These are phyloP conservation scores for Heterohyrax brucei DNA, from an alignment of 2,797 vertebrate species.

Conservation along the genomic window DNA sequence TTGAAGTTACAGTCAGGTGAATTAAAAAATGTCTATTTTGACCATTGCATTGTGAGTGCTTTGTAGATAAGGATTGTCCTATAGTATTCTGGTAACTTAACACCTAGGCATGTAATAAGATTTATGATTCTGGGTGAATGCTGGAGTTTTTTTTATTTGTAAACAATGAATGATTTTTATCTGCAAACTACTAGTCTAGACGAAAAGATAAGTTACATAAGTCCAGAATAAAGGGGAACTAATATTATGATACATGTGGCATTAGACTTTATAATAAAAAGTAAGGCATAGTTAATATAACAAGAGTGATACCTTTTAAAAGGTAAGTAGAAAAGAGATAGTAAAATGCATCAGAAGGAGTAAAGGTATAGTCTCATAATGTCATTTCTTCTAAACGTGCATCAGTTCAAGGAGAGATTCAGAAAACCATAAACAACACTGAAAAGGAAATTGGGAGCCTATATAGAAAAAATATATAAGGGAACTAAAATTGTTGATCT, in stretches of 20 bases:
- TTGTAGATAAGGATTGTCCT: slow-evolving; percentile 32
- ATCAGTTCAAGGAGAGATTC: slow-evolving; percentile 35
- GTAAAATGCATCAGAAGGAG: background rate
- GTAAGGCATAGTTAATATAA: slow-evolving; percentile 5
- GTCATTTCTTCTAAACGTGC: slow-evolving; percentile 19
- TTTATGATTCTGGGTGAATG: slow-evolving; percentile 14
- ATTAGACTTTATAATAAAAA: slow-evolving; percentile 53
- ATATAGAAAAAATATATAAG: slow-evolving; percentile 43
- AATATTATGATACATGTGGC: slow-evolving; percentile 18
- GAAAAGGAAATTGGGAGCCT: slow-evolving; percentile 57
- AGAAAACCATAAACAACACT: slow-evolving; percentile 64
- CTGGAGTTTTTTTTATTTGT: slow-evolving; percentile 68
- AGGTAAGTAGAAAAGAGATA: background rate
- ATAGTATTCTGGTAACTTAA: background rate
- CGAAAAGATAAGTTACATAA: slow-evolving; percentile 14
- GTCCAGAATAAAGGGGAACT: slow-evolving; percentile 49
- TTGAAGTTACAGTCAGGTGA: slow-evolving; percentile 55
- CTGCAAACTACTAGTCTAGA: slow-evolving; percentile 33
- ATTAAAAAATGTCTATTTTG: slow-evolving; percentile 57
- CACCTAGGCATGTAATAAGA: background rate
- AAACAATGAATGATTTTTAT: slow-evolving; percentile 64
- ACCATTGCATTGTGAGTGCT: slow-evolving; percentile 41
- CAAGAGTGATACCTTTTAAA: slow-evolving; percentile 41
- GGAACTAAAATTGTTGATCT: slow-evolving; percentile 47
- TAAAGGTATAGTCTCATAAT: background rate